A percentile compares a stretch with the other conserved stretches of the same genome.
Evolutionary conservation across 1,140 invertebrate genomes (phyloP).

Genomic region (Coboldia fuscipes): DNA sequence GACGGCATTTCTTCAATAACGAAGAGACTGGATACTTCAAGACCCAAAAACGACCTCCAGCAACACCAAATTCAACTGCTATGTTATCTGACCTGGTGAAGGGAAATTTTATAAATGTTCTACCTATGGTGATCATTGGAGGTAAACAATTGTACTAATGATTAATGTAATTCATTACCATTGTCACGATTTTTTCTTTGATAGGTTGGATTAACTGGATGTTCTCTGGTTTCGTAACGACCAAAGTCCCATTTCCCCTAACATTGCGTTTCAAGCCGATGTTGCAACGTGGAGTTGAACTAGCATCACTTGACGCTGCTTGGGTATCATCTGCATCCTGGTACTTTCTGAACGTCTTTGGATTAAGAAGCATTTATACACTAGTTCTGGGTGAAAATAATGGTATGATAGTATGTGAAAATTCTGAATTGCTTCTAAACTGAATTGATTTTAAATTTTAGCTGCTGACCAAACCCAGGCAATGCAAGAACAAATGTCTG

Average conservation of each 20-base stretch:
- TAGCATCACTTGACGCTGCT: slow-evolving; percentile 86
- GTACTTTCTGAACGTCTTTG: slow-evolving; percentile 99
- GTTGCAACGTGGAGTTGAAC: slow-evolving; percentile 93
- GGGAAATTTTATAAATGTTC: slow-evolving; percentile 93
- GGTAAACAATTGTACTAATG: slow-evolving; percentile 24
- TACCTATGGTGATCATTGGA: slow-evolving; percentile 97
- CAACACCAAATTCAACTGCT: slow-evolving; percentile 28
- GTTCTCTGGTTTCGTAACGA: slow-evolving; percentile 98
- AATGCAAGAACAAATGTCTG: slow-evolving; percentile 97
- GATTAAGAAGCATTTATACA: slow-evolving; percentile 90
- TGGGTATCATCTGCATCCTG: slow-evolving; percentile 99
- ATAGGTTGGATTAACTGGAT: slow-evolving; percentile 97
- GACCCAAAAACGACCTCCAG: slow-evolving; percentile 67
- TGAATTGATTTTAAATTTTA: slow-evolving; percentile 10
- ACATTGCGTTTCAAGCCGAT: slow-evolving; percentile 97
- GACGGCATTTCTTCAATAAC: slow-evolving; percentile 90
- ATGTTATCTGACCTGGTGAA: slow-evolving; percentile 99
- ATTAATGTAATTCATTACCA: too few species aligned
- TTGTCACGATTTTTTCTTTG: too few species aligned
- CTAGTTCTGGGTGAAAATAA: slow-evolving; percentile 97
- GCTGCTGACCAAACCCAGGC: slow-evolving; percentile 87
- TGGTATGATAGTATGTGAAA: slow-evolving; percentile 27
- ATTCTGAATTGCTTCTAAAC: background rate
- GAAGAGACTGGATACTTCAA: slow-evolving; percentile 85
- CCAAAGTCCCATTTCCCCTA: slow-evolving; percentile 95